Conservation (phyloP, 2,888 invertebrate species). For the Pristionchus maxplancki region DNA sequence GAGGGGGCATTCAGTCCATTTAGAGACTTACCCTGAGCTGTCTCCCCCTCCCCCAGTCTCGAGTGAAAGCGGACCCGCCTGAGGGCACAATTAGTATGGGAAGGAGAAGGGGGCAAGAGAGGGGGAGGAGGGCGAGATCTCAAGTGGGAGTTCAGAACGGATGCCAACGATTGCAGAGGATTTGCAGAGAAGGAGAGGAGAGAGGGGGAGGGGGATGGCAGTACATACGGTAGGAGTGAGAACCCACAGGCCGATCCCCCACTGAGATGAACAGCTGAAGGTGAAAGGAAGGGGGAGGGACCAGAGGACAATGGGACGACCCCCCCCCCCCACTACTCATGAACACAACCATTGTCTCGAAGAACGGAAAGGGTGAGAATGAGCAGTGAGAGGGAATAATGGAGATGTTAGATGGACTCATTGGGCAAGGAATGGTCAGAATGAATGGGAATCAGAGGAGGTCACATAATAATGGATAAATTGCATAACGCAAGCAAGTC, state of each 20-base stretch:
- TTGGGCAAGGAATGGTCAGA: neutral
- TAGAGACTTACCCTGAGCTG: slow-evolving; percentile 15
- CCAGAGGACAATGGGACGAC: slow-evolving; percentile 30
- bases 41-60: neutral
- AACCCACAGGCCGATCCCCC: neutral
- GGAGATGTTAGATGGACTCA: neutral
- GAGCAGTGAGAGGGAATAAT: neutral
- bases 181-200: slow-evolving; percentile 49
- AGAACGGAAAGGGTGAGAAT: slow-evolving; percentile 28
- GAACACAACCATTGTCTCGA: neutral
- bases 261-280: slow-evolving; percentile 42
- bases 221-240: neutral
- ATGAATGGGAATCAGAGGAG: neutral
- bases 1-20: slow-evolving; percentile 9
- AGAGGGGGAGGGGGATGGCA: neutral
- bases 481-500: no score
- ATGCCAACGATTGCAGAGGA: slow-evolving; percentile 26
- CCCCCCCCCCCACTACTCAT: slow-evolving; percentile 20
- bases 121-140: slow-evolving; percentile 47
- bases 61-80: slow-evolving; percentile 16
- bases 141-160: slow-evolving; percentile 48
- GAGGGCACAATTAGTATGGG: slow-evolving; percentile 22
- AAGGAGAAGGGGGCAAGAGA: neutral
- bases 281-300: neutral
- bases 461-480: no score